Percentiles rank a stretch among this genome's conserved stretches.
Conservation (phyloP, 2,797 vertebrate genomes). For the Perodicticus potto region DNA sequence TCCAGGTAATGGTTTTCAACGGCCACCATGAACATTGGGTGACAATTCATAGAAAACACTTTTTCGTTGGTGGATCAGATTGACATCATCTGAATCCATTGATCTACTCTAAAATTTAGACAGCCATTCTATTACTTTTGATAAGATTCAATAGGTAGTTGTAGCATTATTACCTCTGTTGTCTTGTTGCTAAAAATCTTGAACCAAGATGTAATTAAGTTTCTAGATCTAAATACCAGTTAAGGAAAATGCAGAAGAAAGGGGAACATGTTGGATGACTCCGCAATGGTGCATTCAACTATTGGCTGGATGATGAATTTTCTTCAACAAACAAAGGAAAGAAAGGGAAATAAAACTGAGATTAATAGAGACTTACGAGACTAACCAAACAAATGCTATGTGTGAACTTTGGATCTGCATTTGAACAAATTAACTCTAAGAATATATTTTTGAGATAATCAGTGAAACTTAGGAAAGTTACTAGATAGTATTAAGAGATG, state of each 20-base stretch:
- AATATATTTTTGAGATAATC: slow-evolving; percentile 35
- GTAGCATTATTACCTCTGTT: not conserved
- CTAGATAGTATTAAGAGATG: slow-evolving; percentile 15
- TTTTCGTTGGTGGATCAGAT: not conserved
- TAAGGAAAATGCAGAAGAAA: not conserved
- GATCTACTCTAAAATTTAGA: not conserved
- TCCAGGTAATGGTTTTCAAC: not conserved
- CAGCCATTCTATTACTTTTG: not conserved
- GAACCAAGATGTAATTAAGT: not conserved
- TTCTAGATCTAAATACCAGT: not conserved
- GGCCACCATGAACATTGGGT: not conserved
- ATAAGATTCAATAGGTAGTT: not conserved
- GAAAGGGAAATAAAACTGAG: not conserved
- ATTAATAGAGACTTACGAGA: not conserved
- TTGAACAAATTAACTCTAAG: slow-evolving; percentile 1
- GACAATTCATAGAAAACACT: not conserved
- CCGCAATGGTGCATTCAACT: not conserved
- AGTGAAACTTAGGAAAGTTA: not conserved
- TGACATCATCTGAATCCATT: not conserved
- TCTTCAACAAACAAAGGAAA: slow-evolving; percentile 12
- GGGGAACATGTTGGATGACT: not conserved
- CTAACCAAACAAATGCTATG: not conserved
- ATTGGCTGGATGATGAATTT: not conserved
- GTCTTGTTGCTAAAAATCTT: slow-evolving; percentile 34
- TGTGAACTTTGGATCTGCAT: not conserved